Conservation (phyloP, 1,140 invertebrate genomes). For the Nylanderia fulva region DNA sequence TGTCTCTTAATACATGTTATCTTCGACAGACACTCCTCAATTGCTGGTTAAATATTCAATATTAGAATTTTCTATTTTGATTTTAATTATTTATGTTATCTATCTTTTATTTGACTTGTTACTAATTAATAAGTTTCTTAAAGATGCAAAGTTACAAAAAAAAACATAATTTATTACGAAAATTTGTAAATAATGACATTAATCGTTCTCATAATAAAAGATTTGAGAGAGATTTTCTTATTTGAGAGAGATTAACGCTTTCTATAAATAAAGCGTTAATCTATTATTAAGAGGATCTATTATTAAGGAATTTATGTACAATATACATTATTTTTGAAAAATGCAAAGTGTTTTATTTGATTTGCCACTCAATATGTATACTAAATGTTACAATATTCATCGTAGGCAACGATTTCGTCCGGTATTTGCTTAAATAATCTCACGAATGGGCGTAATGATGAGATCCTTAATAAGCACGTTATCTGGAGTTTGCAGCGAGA, state of each 20-base stretch:
- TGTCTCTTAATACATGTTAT: too few species aligned
- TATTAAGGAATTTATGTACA: background rate
- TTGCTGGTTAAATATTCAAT: too few species aligned
- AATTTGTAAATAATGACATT: constrained; percentile 6
- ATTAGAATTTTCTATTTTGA: too few species aligned
- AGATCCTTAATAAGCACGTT: constrained; percentile 69
- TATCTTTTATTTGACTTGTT: background rate
- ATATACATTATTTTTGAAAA: constrained; percentile 13
- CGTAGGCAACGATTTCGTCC: background rate
- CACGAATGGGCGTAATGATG: constrained; percentile 65
- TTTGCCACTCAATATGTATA: background rate
- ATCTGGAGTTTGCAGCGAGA: constrained; percentile 87
- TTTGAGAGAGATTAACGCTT: background rate
- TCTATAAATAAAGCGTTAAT: background rate
- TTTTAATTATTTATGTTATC: background rate
- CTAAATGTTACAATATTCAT: background rate
- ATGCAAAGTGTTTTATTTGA: constrained; percentile 50
- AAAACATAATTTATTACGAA: background rate
- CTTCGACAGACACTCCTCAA: too few species aligned
- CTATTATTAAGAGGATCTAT: background rate
- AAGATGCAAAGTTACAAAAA: background rate
- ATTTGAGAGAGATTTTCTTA: background rate
- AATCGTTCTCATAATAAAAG: background rate
- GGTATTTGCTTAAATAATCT: constrained; percentile 31
- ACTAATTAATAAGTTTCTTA: background rate